Conservation (phyloP, 2,113 vertebrate species). For the Arizona elegans region DNA sequence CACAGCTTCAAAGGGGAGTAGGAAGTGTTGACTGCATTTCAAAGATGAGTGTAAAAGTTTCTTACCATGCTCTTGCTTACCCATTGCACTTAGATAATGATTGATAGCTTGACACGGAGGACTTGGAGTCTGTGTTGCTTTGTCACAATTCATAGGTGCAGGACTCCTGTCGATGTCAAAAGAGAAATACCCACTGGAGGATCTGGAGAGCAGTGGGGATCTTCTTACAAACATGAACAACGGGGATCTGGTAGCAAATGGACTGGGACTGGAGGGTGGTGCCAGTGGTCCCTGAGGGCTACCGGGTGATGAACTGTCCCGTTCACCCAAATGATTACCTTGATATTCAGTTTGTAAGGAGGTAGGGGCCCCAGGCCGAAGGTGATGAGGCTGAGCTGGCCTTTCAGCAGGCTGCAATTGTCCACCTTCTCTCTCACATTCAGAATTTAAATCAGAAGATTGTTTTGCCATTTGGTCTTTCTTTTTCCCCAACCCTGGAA, state of each 20-base stretch:
- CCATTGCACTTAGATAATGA: constrained; percentile 78
- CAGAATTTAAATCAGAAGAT: constrained; percentile 70
- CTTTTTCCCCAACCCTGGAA: constrained; percentile 76
- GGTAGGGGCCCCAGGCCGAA: constrained; percentile 66
- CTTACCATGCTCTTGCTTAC: constrained; percentile 63
- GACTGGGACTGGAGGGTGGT: constrained; percentile 74
- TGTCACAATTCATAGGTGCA: constrained; percentile 80
- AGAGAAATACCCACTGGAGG: constrained; percentile 93
- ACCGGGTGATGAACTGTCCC: constrained; percentile 63
- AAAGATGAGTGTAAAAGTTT: not conserved
- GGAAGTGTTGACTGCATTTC: not conserved
- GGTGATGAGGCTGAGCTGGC: constrained; percentile 52
- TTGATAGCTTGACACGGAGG: constrained; percentile 80
- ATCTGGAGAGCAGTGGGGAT: constrained; percentile 76
- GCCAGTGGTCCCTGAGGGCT: constrained; percentile 70
- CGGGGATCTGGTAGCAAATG: constrained; percentile 80
- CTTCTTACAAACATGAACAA: constrained; percentile 79
- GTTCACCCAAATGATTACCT: constrained; percentile 68
- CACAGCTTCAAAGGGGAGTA: not conserved
- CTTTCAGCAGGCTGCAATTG: constrained; percentile 66
- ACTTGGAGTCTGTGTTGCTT: constrained; percentile 88
- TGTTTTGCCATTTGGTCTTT: constrained; percentile 77
- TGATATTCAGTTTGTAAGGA: constrained; percentile 62
- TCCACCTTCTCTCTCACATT: constrained; percentile 68
- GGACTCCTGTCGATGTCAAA: constrained; percentile 85